phyloP scores from a whole-genome alignment of 2,113 vertebrate genomes.

The Paramormyrops kingsleyae region DNA sequence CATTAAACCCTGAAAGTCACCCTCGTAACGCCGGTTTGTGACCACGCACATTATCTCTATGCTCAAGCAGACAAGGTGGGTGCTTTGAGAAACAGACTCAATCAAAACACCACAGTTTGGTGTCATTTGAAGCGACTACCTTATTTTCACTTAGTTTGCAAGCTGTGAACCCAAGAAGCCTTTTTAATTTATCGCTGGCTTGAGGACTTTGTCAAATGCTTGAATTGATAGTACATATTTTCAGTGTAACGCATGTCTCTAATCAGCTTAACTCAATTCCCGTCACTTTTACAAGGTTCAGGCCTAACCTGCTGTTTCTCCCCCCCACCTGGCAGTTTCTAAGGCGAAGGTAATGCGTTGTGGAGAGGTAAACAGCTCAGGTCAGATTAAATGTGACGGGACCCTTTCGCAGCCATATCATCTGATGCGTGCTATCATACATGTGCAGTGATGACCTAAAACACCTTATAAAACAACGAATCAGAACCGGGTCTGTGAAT shows the following conservation, averaged over 20 bases:
- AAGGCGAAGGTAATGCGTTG: not conserved
- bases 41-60: not conserved
- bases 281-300: not conserved
- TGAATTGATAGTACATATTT: not conserved
- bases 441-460: not conserved
- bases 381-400: not conserved
- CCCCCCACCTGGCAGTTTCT: not conserved
- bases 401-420: not conserved
- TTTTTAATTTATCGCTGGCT: not conserved
- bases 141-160: not conserved
- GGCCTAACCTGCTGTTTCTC: not conserved
- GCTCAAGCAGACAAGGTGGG: not conserved
- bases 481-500: not conserved
- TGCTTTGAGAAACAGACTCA: not conserved
- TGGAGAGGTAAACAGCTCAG: not conserved
- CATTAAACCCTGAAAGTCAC: conserved; percentile 23
- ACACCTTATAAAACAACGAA: not conserved
- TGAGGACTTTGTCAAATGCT: not conserved
- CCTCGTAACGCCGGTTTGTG: not conserved
- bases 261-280: not conserved
- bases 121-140: not conserved
- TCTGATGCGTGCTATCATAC: not conserved
- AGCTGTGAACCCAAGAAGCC: not conserved
- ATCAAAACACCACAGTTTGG: not conserved
- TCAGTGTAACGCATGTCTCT: not conserved